phyloP scores from a whole-genome alignment of 2,888 invertebrate genomes.

The Drosophila ezoana region DNA sequence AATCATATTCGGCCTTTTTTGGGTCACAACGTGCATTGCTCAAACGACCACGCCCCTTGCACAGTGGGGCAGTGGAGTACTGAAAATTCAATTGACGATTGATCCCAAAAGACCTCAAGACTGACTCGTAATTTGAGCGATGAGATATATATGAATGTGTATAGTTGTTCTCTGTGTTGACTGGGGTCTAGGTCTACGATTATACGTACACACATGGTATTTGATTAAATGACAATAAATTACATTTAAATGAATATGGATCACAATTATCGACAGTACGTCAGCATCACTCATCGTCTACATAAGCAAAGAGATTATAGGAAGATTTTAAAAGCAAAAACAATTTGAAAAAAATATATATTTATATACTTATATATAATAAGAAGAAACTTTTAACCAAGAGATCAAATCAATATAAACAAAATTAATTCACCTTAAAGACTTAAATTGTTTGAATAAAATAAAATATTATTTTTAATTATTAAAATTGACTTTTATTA shows the following conservation, averaged over 20 bases:
- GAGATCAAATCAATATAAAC: no score
- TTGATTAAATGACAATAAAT: slow-evolving; percentile 59
- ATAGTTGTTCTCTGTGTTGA: slow-evolving; percentile 2
- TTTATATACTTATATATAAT: no score
- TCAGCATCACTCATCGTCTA: slow-evolving; percentile 3
- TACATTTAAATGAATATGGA: slow-evolving; percentile 48
- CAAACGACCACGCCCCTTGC: slow-evolving; percentile 10
- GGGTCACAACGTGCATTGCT: slow-evolving; percentile 39
- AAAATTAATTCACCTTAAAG: no score
- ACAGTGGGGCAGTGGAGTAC: slow-evolving; percentile 12
- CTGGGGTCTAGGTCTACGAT: slow-evolving; percentile 39
- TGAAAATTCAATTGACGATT: slow-evolving; percentile 67
- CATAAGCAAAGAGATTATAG: neutral
- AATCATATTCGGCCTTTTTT: slow-evolving; percentile 40
- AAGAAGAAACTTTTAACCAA: no score
- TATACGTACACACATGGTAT: slow-evolving; percentile 23
- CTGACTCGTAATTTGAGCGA: slow-evolving; percentile 29
- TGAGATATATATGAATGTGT: slow-evolving; percentile 7
- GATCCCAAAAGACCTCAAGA: slow-evolving; percentile 58
- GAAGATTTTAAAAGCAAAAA: no score
- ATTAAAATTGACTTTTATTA: no score
- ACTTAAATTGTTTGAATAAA: no score
- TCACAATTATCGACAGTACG: slow-evolving; percentile 26
- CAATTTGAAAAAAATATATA: no score
- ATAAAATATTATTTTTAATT: no score